phyloP scores from a whole-genome alignment of 2,113 vertebrate genomes.

The Candoia aspera region DNA sequence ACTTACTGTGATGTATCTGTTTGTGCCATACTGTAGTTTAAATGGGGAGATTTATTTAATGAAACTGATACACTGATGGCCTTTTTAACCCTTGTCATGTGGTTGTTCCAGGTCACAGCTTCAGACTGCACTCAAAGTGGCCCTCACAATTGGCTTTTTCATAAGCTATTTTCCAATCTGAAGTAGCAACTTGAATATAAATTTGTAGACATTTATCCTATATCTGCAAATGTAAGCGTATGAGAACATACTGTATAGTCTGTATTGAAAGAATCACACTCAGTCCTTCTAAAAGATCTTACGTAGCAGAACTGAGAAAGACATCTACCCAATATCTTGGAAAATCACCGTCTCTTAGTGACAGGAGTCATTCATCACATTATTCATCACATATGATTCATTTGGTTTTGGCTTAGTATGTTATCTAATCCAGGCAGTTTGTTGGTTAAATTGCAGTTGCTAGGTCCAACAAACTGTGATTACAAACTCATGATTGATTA shows the following conservation, averaged over 20 bases:
- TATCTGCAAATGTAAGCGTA: neutral
- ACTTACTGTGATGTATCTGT: neutral
- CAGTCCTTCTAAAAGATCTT: neutral
- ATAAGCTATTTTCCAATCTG: neutral
- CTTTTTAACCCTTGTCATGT: slow-evolving; percentile 1
- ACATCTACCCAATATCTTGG: neutral
- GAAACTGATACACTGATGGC: neutral
- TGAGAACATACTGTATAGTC: neutral
- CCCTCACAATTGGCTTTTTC: neutral
- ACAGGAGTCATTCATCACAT: neutral
- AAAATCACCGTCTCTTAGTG: neutral
- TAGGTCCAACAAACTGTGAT: neutral
- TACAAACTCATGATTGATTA: neutral
- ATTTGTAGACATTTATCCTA: neutral
- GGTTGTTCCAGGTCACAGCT: slow-evolving; percentile 36
- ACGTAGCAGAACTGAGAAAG: neutral
- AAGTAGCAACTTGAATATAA: neutral
- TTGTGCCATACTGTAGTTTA: neutral
- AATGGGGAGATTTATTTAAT: slow-evolving; percentile 31
- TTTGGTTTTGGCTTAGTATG: neutral
- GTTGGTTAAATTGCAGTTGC: neutral
- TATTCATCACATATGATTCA: neutral
- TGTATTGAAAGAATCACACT: neutral
- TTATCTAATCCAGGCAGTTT: neutral
- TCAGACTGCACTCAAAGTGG: neutral